Base-by-base conservation (phyloP, 2,888 invertebrate genomes). In the Tanaodytes sp. region DNA sequence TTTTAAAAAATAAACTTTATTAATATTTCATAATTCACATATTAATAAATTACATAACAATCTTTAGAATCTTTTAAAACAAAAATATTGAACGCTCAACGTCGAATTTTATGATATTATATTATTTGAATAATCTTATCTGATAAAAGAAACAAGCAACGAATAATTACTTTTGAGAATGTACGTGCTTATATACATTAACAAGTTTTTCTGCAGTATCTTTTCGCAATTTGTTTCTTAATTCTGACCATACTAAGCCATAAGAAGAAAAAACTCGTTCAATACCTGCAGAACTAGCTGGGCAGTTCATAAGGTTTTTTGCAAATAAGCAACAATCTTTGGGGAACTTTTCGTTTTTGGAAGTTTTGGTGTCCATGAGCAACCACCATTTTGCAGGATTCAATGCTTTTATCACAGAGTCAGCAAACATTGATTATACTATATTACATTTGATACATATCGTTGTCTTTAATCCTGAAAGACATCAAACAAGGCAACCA, bases 271-370 rank as follows among this genome's bases (percentile, higher is more conserved):
- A 54, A 19, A 54, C 20, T 4, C 54, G 23, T 18, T 54, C 54
- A 33, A 43, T 52, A 30, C 40, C 40, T 4, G 54, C 43, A 33
- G 42, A 42, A 14, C 54, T 33, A 14, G 45, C 55, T 36, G 45
- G 55, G 23, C 55, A 55, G n/a, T 40, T 54, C 15, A 33, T 55
- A 8, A 33, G 15, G 23, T 45, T 45, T 55, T 55, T 20, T n/a
- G 36, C 36, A 36, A 43, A 55, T 45, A 14, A 33, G 20, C 42
- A 54, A 43, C 42, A 54, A 18, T 15, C 54, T 43, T 30, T 12
- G 2, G 54, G 43, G 15, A 54, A 31, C 14, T 42, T 12, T 19
- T 16, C n/a, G 12, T 43, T 54, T 54, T 54, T 54, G 5, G 33
- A 11, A 20, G 31, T 33, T 54, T 54, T 54, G 14, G 20, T 30